phyloP scores from a whole-genome alignment of 2,888 invertebrate genomes.

The Priocnemis perturbator region DNA sequence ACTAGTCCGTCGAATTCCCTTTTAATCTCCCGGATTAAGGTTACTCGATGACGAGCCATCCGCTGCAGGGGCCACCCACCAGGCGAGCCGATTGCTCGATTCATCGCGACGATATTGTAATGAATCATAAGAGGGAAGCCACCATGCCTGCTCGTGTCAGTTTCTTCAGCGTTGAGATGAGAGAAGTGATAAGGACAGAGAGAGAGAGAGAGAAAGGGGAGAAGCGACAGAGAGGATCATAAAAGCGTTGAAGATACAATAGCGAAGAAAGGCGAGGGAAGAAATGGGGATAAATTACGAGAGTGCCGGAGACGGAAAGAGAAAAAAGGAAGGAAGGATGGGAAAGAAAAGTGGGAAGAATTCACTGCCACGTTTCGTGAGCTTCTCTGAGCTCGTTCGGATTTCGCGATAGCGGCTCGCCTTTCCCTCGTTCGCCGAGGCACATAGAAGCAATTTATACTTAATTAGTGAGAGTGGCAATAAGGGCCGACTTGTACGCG shows the following conservation, averaged over 20 bases:
- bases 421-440: slow-evolving; percentile 16
- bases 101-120: slow-evolving; percentile 23
- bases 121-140: slow-evolving; percentile 33
- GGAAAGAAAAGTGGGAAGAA: slow-evolving; percentile 6
- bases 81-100: slow-evolving; percentile 23
- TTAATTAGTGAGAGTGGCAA: slow-evolving; percentile 56
- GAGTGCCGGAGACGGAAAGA: slow-evolving; percentile 8
- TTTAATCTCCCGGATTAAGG: slow-evolving; percentile 42
- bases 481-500: slow-evolving; percentile 25
- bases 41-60: slow-evolving; percentile 3
- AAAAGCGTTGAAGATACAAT: no score
- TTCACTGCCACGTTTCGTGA: slow-evolving; percentile 14
- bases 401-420: slow-evolving; percentile 38
- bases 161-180: slow-evolving; percentile 3
- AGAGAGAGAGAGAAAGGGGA: no score
- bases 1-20: slow-evolving; percentile 16
- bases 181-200: no score
- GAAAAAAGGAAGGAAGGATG: no score
- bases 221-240: no score
- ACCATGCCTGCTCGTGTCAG: slow-evolving; percentile 10
- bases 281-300: not conserved
- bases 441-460: slow-evolving; percentile 59
- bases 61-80: slow-evolving; percentile 40
- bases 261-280: slow-evolving; percentile 14
- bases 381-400: slow-evolving; percentile 5